These are phyloP conservation scores for Dendrolimus houi DNA, from an alignment of 2,888 invertebrate species.

Conservation along the genomic window DNA sequence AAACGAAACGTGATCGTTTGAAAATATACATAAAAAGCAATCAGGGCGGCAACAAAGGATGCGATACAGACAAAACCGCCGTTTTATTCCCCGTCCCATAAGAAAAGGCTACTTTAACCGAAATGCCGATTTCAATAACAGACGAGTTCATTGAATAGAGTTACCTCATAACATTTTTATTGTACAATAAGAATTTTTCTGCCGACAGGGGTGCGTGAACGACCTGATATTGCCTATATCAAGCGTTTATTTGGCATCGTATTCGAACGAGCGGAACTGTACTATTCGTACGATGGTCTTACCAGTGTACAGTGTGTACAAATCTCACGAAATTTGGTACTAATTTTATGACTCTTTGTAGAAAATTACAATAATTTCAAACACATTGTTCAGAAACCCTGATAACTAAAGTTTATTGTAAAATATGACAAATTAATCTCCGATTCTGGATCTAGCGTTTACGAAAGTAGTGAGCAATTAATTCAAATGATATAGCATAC, in stretches of 20 bases:
- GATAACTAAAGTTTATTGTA: too few species aligned
- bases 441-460: too few species aligned
- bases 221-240: conserved; percentile 54
- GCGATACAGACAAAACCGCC: conserved; percentile 31
- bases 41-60: conserved; percentile 38
- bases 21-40: conserved; percentile 24
- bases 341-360: too few species aligned
- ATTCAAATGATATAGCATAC: too few species aligned
- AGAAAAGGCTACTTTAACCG: conserved; percentile 52
- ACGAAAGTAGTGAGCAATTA: too few species aligned
- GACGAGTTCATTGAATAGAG: conserved; percentile 68
- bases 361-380: too few species aligned
- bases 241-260: conserved; percentile 34
- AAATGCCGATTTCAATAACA: conserved; percentile 68
- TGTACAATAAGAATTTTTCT: conserved; percentile 62
- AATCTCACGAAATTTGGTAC: too few species aligned
- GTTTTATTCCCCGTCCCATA: conserved; percentile 42
- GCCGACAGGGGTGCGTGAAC: conserved; percentile 45
- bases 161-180: conserved; percentile 74
- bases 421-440: too few species aligned
- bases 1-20: neutral
- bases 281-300: neutral
- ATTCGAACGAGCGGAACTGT: neutral
- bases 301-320: neutral
- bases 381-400: too few species aligned